Evolutionary conservation across 2,888 invertebrate species (phyloP).

Genomic region (Hybos culiciformis): DNA sequence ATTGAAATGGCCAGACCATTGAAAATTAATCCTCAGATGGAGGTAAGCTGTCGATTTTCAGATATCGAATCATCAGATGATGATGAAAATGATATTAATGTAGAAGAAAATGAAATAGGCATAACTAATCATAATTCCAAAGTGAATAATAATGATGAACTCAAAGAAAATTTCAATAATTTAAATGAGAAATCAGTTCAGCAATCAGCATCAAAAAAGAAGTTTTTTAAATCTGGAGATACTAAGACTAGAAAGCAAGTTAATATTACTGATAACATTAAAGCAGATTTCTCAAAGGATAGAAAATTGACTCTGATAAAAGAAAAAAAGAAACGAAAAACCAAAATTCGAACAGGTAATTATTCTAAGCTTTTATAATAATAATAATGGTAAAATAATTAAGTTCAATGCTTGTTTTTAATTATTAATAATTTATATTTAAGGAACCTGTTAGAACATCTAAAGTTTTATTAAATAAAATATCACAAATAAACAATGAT

Average conservation of each 20-base stretch:
- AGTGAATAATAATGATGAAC: slow-evolving; percentile 10
- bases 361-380: not conserved
- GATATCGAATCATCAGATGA: slow-evolving; percentile 14
- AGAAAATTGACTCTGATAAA: slow-evolving; percentile 21
- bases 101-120: too few relatives aligned
- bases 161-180: slow-evolving; percentile 9
- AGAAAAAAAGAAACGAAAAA: slow-evolving; percentile 4
- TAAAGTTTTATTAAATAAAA: too few relatives aligned
- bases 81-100: slow-evolving; percentile 14
- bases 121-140: not conserved
- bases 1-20: slow-evolving; percentile 31
- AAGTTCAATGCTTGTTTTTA: slow-evolving; percentile 1
- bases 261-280: slow-evolving; percentile 27
- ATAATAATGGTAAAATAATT: not conserved
- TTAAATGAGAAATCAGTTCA: not conserved
- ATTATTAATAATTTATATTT: too few relatives aligned
- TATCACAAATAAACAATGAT: too few relatives aligned
- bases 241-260: slow-evolving; percentile 26
- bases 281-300: slow-evolving; percentile 26
- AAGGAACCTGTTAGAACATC: too few relatives aligned
- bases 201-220: slow-evolving; percentile 19
- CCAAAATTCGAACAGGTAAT: not conserved
- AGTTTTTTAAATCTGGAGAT: slow-evolving; percentile 29
- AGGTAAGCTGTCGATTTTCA: slow-evolving; percentile 5
- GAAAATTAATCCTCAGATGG: slow-evolving; percentile 18